Evolutionary conservation across 2,888 invertebrate genomes (phyloP), one percentile per base, ranked within the genome.

Genomic region (Lepidochitona cinerea): DNA sequence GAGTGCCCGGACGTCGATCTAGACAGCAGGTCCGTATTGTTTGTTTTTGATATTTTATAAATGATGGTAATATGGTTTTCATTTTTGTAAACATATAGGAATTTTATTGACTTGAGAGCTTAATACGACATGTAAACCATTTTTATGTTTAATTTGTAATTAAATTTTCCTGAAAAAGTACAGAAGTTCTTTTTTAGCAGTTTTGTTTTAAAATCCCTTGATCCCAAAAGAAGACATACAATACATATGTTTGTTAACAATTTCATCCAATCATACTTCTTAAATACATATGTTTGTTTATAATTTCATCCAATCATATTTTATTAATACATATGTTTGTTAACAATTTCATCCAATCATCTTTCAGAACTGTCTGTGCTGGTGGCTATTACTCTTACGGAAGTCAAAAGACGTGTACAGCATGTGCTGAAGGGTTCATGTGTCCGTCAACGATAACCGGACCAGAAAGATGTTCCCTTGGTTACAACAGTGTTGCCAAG

Each of bases 371-470:
- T 32, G 73, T 81, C 0, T 89, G 89, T 78, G 71, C 73, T 0
- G 70, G 81, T 23, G 89, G 89, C 0, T 84, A 83, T 74, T 89
- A 84, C 70, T 86, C 88, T 1, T 78, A 83, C n/a, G 89, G 88
- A 0, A 74, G 78, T 7, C 85, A 84, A 67, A 75, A 81, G 37
- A 73, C 74, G 1, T 89, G 89, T 79, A 85, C 86, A 0, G 32
- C 75, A 12, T 89, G 89, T 79, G 79, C 80, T 3, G 88, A 88
- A 71, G 89, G 89, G 0, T 84, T 82, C 49, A 78, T 79, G 32
- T 89, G 89, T 77, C 83, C 85, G 1, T 74, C 75, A 3, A 80
- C 82, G 0, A 81, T 73, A 1, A 72, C 81, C 26, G 85, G 85
- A 9, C 84, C 85, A 2, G 54, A 73, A n/a, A 74, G 75, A 7